phyloP scores from a whole-genome alignment of 92 coral and sea anemone genomes.

The Palythoa grandis region DNA sequence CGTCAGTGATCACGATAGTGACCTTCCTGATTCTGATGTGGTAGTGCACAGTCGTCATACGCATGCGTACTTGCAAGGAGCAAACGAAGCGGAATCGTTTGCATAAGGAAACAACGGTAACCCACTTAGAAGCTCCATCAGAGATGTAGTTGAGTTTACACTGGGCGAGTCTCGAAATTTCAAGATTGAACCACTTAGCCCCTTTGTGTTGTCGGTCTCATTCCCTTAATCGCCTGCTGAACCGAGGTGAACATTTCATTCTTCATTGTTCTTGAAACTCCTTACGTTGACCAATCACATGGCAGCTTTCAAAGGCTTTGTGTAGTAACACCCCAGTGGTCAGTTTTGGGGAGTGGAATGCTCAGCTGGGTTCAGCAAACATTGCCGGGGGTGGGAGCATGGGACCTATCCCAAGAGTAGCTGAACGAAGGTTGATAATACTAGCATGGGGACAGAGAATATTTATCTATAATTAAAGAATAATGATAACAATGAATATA shows the following conservation, averaged over 20 bases:
- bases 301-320: background rate
- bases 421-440: too few relatives aligned
- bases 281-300: background rate
- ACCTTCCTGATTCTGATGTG: constrained; percentile 18
- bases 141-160: background rate
- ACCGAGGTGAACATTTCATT: background rate
- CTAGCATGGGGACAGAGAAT: too few relatives aligned
- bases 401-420: too few relatives aligned
- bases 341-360: too few relatives aligned
- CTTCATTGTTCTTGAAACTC: background rate
- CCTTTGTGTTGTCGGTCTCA: background rate
- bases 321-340: too few relatives aligned
- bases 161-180: background rate
- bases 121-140: background rate
- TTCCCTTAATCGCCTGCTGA: background rate
- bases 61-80: constrained; percentile 35
- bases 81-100: constrained; percentile 13
- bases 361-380: too few relatives aligned
- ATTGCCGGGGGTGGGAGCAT: too few relatives aligned
- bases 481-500: too few relatives aligned
- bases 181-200: background rate
- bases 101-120: background rate
- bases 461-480: too few relatives aligned
- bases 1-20: constrained; percentile 41
- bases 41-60: background rate